These are phyloP conservation scores for Trogon surrucura DNA, from an alignment of 2,113 vertebrate genomes.

Conservation along the genomic window DNA sequence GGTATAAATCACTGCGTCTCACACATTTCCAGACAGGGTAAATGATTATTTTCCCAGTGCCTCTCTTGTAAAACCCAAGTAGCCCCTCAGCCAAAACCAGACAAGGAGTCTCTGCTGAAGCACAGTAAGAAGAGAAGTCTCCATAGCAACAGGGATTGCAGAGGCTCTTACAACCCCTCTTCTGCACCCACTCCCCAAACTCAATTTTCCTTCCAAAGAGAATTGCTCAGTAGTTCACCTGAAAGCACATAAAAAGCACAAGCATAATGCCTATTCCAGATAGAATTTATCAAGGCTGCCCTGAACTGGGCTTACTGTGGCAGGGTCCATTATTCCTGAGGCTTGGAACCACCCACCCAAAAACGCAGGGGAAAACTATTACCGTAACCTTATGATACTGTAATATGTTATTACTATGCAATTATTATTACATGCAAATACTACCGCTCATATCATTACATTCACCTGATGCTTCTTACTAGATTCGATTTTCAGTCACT, in stretches of 20 bases:
- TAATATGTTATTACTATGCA: neutral
- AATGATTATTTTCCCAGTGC: neutral
- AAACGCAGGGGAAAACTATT: neutral
- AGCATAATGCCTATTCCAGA: neutral
- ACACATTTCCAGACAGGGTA: neutral
- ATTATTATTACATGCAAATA: neutral
- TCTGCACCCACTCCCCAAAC: neutral
- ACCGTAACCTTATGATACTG: neutral
- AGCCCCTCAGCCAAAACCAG: neutral
- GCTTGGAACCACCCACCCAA: neutral
- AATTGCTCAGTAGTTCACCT: neutral
- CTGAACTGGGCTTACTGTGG: neutral
- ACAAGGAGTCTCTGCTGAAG: neutral
- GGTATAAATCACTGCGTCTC: neutral
- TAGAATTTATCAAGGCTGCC: neutral
- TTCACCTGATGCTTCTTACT: neutral
- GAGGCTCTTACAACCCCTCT: neutral
- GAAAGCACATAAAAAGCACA: neutral
- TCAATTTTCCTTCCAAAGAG: neutral
- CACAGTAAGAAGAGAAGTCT: neutral
- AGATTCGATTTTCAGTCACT: neutral
- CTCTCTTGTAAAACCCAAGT: neutral
- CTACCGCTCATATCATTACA: neutral
- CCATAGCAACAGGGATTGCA: constrained; percentile 1
- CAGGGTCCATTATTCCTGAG: neutral